These are phyloP conservation scores for Pyrrhosoma nymphula DNA, from an alignment of 2,888 invertebrate species.

Conservation along the genomic window DNA sequence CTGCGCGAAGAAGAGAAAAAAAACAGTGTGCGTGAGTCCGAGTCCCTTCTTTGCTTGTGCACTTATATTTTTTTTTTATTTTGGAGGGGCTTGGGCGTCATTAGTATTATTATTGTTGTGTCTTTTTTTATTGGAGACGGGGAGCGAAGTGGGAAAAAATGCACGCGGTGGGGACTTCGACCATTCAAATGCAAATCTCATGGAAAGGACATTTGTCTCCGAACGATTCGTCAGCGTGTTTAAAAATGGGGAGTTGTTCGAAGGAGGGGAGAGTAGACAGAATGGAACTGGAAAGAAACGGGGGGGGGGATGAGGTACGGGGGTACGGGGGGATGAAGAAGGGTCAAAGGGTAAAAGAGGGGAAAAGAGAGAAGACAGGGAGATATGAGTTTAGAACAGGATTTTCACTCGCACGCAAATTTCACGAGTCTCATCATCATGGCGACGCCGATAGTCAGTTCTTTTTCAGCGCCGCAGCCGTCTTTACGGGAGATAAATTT, in stretches of 20 bases:
- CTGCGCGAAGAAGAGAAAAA: neutral
- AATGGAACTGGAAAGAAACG: neutral
- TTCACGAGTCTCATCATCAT: neutral
- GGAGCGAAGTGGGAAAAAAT: neutral
- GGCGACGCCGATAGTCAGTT: neutral
- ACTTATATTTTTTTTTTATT: neutral
- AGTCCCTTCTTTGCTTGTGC: neutral
- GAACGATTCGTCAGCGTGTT: neutral
- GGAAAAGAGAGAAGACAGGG: too few relatives aligned
- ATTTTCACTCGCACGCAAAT: neutral
- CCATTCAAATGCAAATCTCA: constrained; percentile 22
- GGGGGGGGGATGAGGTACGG: neutral
- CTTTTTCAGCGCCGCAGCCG: neutral
- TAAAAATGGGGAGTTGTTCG: neutral
- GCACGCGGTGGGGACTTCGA: neutral
- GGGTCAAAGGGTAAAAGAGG: too few relatives aligned
- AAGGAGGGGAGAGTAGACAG: neutral
- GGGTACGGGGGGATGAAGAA: neutral
- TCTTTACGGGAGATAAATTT: neutral
- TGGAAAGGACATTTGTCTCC: constrained; percentile 18
- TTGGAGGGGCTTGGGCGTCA: neutral
- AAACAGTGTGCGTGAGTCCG: neutral
- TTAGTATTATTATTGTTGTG: neutral
- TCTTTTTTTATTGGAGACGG: neutral
- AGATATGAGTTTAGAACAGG: neutral